Conservation (phyloP, 2,113 vertebrate genomes). For the Lycaon pictus region DNA sequence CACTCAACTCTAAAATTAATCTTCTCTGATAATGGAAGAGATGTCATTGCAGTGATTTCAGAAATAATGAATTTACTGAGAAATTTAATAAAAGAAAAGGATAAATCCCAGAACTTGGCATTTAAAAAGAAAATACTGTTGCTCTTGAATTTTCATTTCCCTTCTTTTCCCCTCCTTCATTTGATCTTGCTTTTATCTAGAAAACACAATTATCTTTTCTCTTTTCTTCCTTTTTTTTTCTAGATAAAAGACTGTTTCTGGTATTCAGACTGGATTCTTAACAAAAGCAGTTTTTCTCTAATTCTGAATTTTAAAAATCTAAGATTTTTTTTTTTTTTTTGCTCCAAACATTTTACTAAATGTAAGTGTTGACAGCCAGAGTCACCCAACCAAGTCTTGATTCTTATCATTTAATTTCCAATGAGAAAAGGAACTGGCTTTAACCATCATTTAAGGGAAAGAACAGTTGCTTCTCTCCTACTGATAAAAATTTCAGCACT, state of each 20-base stretch:
- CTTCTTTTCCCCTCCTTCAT: neutral
- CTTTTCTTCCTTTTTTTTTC: neutral
- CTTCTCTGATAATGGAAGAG: neutral
- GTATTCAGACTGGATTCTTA: slow-evolving; percentile 23
- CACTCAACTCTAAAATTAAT: neutral
- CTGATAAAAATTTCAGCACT: slow-evolving; percentile 80
- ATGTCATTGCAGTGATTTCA: neutral
- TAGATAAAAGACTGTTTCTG: neutral
- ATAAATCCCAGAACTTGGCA: neutral
- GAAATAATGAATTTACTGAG: neutral
- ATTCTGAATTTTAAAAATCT: slow-evolving; percentile 46
- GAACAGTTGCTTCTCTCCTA: slow-evolving; percentile 74
- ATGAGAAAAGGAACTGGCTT: slow-evolving; percentile 14
- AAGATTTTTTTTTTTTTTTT: neutral
- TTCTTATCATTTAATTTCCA: slow-evolving; percentile 62
- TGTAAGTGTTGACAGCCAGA: slow-evolving; percentile 45
- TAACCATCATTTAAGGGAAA: slow-evolving; percentile 58
- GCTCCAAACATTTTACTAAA: slow-evolving; percentile 54
- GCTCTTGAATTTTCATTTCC: neutral
- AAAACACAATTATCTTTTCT: neutral
- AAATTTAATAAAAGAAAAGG: neutral
- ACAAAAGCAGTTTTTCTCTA: slow-evolving; percentile 34
- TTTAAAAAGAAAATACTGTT: neutral
- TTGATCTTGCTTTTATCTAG: slow-evolving; percentile 29
- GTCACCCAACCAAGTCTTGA: slow-evolving; percentile 55